Conservation (phyloP, 2,797 vertebrate genomes). For the Scyliorhinus canicula region DNA sequence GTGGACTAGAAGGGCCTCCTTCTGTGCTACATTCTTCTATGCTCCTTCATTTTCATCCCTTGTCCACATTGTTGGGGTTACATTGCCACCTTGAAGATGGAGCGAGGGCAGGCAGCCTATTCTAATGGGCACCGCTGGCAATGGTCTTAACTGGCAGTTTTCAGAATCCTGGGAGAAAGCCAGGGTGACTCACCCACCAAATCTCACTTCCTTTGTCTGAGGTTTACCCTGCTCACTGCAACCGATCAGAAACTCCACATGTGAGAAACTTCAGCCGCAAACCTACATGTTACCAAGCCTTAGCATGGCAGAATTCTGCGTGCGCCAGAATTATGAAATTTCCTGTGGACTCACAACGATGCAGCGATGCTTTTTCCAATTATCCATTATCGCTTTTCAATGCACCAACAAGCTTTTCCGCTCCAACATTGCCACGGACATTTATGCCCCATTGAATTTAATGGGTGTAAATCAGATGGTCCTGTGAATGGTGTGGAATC, state of each 20-base stretch:
- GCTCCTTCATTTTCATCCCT: not conserved
- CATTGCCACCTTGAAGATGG: not conserved
- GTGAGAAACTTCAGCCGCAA: not conserved
- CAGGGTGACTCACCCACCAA: not conserved
- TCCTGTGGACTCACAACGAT: not conserved
- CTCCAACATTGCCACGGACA: not conserved
- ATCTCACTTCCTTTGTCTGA: constrained; percentile 6
- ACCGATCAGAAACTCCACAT: not conserved
- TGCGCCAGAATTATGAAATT: not conserved
- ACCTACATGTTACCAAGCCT: too few species aligned
- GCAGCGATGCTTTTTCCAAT: not conserved
- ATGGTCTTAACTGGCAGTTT: not conserved
- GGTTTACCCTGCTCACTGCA: not conserved
- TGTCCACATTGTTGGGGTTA: not conserved
- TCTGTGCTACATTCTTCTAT: not conserved
- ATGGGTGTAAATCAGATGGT: not conserved
- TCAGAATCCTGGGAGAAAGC: not conserved
- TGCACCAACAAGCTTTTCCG: not conserved
- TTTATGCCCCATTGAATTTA: not conserved
- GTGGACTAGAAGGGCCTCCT: too few species aligned
- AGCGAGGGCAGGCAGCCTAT: not conserved
- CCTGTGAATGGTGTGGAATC: not conserved
- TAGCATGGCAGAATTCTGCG: not conserved
- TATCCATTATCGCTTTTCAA: not conserved
- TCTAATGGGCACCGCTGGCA: not conserved